Conservation (phyloP, 2,113 vertebrate species). For the Osmerus mordax region DNA sequence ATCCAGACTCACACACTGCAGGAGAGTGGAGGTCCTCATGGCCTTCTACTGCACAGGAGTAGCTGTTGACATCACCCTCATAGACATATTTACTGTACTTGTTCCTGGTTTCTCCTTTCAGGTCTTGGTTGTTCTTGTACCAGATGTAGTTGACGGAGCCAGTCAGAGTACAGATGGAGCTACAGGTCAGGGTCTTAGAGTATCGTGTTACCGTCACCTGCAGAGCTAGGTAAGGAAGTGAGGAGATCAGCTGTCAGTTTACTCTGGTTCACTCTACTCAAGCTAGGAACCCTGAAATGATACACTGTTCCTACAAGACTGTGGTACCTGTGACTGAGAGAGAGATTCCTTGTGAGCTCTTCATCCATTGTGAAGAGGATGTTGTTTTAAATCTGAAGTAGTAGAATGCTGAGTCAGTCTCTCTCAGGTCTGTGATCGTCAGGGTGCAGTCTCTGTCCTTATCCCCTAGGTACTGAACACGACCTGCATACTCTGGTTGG, state of each 20-base stretch:
- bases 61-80: conserved; percentile 7
- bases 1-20: conserved; percentile 5
- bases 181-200: conserved; percentile 13
- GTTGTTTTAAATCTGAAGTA: conserved; percentile 11
- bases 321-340: conserved; percentile 8
- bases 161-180: conserved; percentile 12
- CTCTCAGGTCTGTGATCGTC: conserved; percentile 14
- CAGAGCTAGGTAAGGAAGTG: conserved; percentile 2
- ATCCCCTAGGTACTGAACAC: background rate
- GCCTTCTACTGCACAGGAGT: conserved; percentile 27
- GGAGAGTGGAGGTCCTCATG: conserved; percentile 10
- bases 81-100: background rate
- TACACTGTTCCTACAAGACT: background rate
- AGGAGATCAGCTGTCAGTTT: too few relatives aligned
- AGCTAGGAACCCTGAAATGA: too few relatives aligned
- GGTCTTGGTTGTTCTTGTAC: conserved; percentile 13
- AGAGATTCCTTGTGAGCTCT: background rate
- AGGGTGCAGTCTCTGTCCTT: background rate
- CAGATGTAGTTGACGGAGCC: conserved; percentile 10
- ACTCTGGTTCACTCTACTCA: too few relatives aligned
- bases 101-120: background rate
- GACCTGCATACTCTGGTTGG: background rate
- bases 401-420: conserved; percentile 32
- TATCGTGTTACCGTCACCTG: conserved; percentile 4
- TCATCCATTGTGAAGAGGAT: background rate